phyloP scores from a whole-genome alignment of 2,797 vertebrate genomes.

The Pygocentrus nattereri region DNA sequence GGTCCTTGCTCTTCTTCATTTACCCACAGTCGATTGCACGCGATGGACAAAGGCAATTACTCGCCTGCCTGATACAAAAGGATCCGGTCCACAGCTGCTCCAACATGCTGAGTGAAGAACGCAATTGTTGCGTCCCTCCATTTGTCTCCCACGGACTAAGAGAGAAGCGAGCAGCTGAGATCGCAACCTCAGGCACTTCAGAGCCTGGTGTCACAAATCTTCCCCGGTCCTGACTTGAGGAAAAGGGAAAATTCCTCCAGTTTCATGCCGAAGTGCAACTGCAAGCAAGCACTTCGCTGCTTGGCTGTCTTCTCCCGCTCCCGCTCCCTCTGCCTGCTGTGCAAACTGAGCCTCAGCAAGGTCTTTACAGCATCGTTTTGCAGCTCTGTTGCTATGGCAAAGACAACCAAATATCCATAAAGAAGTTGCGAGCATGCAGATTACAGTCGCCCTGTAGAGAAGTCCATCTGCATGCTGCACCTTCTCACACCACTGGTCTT shows the following conservation, averaged over 20 bases:
- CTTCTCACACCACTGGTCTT: conserved; percentile 48
- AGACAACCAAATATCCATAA: conserved; percentile 70
- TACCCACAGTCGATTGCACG: conserved; percentile 70
- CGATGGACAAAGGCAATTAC: conserved; percentile 69
- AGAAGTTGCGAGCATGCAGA: conserved; percentile 68
- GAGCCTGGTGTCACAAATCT: conserved; percentile 40
- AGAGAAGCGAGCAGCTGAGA: conserved; percentile 20
- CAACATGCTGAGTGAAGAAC: conserved; percentile 72
- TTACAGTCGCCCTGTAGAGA: conserved; percentile 63
- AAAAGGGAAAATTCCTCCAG: conserved; percentile 65
- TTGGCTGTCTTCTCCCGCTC: neutral
- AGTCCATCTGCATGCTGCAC: conserved; percentile 60
- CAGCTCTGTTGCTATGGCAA: conserved; percentile 70
- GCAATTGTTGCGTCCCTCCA: conserved; percentile 71
- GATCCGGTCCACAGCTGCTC: conserved; percentile 69
- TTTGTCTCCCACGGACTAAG: conserved; percentile 67
- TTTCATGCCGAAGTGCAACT: conserved; percentile 67
- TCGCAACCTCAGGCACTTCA: conserved; percentile 39
- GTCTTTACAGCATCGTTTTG: conserved; percentile 64
- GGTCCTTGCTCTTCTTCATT: conserved; percentile 70
- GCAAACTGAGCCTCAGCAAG: conserved; percentile 59
- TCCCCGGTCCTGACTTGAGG: conserved; percentile 45
- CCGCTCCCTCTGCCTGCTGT: conserved; percentile 3
- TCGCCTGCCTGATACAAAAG: conserved; percentile 73
- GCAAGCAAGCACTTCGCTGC: conserved; percentile 44